These are phyloP conservation scores for Lipotes vexillifer DNA, from an alignment of 2,113 vertebrate species.

Conservation along the genomic window DNA sequence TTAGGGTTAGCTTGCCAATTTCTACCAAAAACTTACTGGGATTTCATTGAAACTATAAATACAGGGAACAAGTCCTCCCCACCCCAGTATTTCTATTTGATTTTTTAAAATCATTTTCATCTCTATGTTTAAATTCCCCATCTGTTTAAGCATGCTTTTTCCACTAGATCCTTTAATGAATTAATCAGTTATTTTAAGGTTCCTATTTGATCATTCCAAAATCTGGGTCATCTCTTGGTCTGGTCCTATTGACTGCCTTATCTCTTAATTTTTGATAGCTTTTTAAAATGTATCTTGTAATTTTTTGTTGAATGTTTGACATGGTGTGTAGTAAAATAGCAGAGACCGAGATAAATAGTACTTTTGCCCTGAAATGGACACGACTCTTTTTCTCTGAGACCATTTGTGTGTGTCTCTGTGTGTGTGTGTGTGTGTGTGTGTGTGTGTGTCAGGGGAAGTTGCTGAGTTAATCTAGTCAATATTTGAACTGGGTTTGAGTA, in stretches of 20 bases:
- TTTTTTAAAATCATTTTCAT: neutral
- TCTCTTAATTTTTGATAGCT: neutral
- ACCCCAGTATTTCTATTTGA: neutral
- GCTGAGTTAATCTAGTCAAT: neutral
- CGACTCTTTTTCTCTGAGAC: neutral
- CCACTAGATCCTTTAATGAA: neutral
- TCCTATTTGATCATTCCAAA: neutral
- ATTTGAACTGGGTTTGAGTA: neutral
- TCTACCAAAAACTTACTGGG: neutral
- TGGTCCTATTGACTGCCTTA: neutral
- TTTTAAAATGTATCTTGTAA: neutral
- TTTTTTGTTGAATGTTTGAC: neutral
- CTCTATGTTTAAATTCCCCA: neutral
- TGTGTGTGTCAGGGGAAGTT: neutral
- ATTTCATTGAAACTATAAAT: neutral
- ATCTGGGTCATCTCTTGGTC: neutral
- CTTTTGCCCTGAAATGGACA: neutral
- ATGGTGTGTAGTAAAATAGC: neutral
- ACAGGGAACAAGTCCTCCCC: neutral
- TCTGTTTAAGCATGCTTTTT: neutral
- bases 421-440: neutral
- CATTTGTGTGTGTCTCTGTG: neutral
- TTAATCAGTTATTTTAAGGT: constrained; percentile 8
- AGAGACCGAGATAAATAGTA: neutral
- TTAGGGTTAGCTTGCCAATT: neutral